A percentile compares a stretch with the other conserved stretches of the same genome.
Conservation (phyloP, 30 jellyfish, hydroid and myxozoan genomes). For the Cassiopea xamachana region DNA sequence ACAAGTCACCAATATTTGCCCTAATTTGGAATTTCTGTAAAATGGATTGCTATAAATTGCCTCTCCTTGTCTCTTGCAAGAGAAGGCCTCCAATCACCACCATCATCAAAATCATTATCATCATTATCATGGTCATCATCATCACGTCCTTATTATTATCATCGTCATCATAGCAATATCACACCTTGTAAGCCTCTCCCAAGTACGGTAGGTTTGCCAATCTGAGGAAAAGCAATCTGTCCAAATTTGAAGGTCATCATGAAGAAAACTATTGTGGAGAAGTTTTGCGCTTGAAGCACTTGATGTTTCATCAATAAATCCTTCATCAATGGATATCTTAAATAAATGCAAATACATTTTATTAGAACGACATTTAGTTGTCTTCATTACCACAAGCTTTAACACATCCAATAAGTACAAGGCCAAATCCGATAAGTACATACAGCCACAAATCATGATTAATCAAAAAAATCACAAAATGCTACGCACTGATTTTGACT, state of each 20-base stretch:
- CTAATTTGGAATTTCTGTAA: no score
- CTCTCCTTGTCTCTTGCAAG: no score
- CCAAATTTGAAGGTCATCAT: slow-evolving; percentile 57
- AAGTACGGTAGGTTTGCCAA: not conserved
- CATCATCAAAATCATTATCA: no score
- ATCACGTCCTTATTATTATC: no score
- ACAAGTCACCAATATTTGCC: no score
- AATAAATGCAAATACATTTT: not conserved
- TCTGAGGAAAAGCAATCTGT: slow-evolving; percentile 21
- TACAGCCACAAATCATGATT: no score
- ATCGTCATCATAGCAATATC: no score
- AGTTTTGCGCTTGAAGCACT: not conserved
- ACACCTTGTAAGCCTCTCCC: slow-evolving; percentile 61
- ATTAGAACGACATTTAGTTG: not conserved
- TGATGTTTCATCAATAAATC: slow-evolving; percentile 64
- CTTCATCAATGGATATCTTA: slow-evolving; percentile 65
- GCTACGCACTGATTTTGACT: not conserved
- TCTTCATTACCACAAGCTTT: not conserved
- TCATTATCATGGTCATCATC: no score
- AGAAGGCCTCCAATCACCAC: no score
- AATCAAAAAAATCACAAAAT: not conserved
- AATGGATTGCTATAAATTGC: no score
- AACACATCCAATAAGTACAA: not conserved
- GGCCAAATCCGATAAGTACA: not conserved
- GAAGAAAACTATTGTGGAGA: not conserved